A percentile compares a stretch with the other conserved stretches of the same genome.
phyloP scores from a whole-genome alignment of 23 tunicate species.

The Ciona savignyi region DNA sequence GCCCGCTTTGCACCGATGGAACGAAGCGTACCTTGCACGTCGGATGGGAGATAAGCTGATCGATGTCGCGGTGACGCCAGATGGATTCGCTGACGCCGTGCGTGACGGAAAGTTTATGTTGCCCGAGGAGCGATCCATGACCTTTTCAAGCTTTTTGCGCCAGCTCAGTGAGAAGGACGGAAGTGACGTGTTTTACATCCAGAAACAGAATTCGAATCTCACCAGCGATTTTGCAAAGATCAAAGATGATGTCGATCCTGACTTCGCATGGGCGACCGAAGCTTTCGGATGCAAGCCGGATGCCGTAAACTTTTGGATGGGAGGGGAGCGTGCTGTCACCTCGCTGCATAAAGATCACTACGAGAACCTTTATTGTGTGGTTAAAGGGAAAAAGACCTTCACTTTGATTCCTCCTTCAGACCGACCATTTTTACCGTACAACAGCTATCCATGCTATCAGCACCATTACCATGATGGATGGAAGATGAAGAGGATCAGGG shows the following conservation, averaged over 20 bases:
- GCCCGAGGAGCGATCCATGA: slow-evolving; percentile 70
- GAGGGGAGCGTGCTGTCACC: slow-evolving; percentile 50
- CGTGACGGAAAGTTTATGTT: slow-evolving; percentile 47
- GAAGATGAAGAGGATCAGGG: slow-evolving; percentile 10
- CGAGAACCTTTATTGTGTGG: slow-evolving; percentile 84
- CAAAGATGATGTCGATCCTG: slow-evolving; percentile 41
- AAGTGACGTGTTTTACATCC: slow-evolving; percentile 52
- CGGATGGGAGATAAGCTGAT: slow-evolving; percentile 28
- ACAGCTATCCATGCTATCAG: slow-evolving; percentile 27
- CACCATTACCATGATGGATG: slow-evolving; percentile 22
- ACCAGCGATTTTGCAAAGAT: slow-evolving; percentile 50
- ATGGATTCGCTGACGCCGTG: slow-evolving; percentile 88
- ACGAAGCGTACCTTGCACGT: slow-evolving; percentile 29
- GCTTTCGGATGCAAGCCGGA: slow-evolving; percentile 73
- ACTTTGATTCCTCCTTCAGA: slow-evolving; percentile 76
- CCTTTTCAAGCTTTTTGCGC: slow-evolving; percentile 14
- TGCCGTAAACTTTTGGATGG: slow-evolving; percentile 98
- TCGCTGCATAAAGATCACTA: slow-evolving; percentile 92
- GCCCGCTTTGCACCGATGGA: slow-evolving; percentile 72
- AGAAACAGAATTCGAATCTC: slow-evolving; percentile 82
- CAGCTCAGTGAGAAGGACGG: neutral
- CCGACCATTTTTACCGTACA: slow-evolving; percentile 60
- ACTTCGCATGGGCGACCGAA: slow-evolving; percentile 67
- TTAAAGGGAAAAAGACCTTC: slow-evolving; percentile 72
- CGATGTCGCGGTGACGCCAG: slow-evolving; percentile 77